Base-by-base conservation (phyloP, 2,113 vertebrate species). In the Odobenus rosmarus region DNA sequence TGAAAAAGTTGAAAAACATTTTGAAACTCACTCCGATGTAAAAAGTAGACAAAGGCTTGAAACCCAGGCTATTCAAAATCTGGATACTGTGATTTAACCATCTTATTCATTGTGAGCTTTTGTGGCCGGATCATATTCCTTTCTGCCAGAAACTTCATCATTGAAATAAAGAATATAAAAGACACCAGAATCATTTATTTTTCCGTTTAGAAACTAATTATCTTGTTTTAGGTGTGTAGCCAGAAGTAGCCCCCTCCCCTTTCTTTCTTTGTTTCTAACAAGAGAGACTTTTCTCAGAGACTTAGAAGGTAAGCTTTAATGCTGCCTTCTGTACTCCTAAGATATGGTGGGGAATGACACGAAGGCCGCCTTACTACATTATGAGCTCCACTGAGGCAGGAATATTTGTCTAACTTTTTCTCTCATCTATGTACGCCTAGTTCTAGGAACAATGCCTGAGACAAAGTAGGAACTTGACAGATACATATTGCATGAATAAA, bases 161-260 rank as follows among this genome's bases (percentile, higher is more conserved):
- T 13, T 93, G 26, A 95, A 74, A 69, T 92, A 59, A 87, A 79
- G 39, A 79, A 59, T 53, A 42, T 13, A 59, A 62, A 94, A 87
- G 31, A 93, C 12, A 61, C 0, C 7, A 9, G 7, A 36, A 95
- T 39, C 13, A 71, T 24, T n/a, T 55, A 46, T 71, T 33, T 39
- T 91, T 59, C 36, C n/a, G 28, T 46, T 31, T 80, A n/a, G 33
- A 11, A 61, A 26, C 26, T 57, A 42, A 82, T 5, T 26, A 80
- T 69, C 28, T 62, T 72, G 7, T 39, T 77, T 77, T 28, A 81
- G 31, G 5, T 26, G 3, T 46, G 39, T 2, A 86, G 5, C 7
- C 10, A 69, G 83, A 83, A 71, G 26, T 18, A 83, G 33, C 77
- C 67, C 36, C 21, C 62, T 23, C 24, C 23, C 3, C 26, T 36